phyloP scores from a whole-genome alignment of 2,797 vertebrate genomes.

The Chelon labrosus region DNA sequence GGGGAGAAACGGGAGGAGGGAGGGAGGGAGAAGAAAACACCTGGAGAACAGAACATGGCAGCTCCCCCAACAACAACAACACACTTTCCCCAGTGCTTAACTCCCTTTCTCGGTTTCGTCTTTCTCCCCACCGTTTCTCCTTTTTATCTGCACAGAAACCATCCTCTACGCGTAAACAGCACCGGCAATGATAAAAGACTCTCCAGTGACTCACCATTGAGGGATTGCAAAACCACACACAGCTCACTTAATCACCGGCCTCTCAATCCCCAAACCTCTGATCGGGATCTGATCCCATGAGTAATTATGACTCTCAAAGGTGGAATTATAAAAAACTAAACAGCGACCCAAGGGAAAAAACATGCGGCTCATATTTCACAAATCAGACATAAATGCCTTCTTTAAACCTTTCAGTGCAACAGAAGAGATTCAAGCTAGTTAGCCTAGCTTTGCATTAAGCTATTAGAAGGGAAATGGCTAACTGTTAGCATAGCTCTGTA shows the following conservation, averaged over 20 bases:
- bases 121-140: neutral
- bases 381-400: neutral
- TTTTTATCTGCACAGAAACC: slow-evolving; percentile 45
- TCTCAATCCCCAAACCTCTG: slow-evolving; percentile 58
- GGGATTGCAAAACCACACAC: slow-evolving; percentile 69
- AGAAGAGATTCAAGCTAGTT: neutral
- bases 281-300: slow-evolving; percentile 55
- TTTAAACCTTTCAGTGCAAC: neutral
- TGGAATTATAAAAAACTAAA: slow-evolving; percentile 47
- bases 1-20: slow-evolving; percentile 48
- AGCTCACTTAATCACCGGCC: slow-evolving; percentile 63
- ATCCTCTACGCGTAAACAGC: slow-evolving; percentile 56
- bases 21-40: slow-evolving; percentile 75
- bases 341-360: neutral
- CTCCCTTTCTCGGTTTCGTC: neutral
- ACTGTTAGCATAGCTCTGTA: no score
- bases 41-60: slow-evolving; percentile 76
- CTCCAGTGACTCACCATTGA: slow-evolving; percentile 70
- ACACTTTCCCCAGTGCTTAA: slow-evolving; percentile 18
- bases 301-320: slow-evolving; percentile 60
- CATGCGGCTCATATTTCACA: slow-evolving; percentile 29
- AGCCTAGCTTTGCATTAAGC: neutral
- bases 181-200: slow-evolving; percentile 59
- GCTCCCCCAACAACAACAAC: slow-evolving; percentile 18
- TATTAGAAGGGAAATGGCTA: no score